Evolutionary conservation across 2,113 vertebrate genomes (phyloP).

Genomic region (Entosphenus tridentatus): DNA sequence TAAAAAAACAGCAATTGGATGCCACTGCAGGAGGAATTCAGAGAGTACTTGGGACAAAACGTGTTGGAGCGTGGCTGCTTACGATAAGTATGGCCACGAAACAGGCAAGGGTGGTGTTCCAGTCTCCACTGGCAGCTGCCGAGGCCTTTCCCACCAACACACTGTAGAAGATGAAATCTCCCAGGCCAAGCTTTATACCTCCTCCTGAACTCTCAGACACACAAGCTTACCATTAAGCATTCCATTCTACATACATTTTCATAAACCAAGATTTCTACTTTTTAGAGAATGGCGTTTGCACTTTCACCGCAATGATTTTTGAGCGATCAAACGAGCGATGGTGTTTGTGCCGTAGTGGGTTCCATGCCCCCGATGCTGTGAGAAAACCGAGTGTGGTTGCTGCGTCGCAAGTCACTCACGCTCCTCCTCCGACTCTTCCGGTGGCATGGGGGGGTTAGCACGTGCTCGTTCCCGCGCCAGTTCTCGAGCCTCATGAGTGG

Average conservation of each 20-base stretch:
- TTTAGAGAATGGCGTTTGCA: too few species aligned
- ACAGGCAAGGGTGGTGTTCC: conserved; percentile 86
- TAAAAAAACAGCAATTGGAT: too few species aligned
- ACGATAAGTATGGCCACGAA: conserved; percentile 94
- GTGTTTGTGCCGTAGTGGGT: too few species aligned
- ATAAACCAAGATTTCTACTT: too few species aligned
- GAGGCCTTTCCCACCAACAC: conserved; percentile 90
- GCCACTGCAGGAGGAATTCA: too few species aligned
- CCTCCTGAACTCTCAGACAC: conserved; percentile 22
- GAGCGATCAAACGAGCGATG: too few species aligned
- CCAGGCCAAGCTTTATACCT: conserved; percentile 82
- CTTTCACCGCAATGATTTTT: too few species aligned
- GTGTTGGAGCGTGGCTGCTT: conserved; percentile 18
- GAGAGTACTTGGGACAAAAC: too few species aligned
- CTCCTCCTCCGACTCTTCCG: conserved; percentile 60
- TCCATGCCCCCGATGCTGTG: too few species aligned
- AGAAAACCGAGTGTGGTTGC: neutral
- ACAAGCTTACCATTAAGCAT: conserved; percentile 5
- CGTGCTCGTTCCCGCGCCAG: conserved; percentile 10
- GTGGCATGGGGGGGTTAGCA: conserved; percentile 15
- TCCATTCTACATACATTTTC: too few species aligned
- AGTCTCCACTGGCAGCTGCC: conserved; percentile 69
- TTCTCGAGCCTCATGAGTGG: neutral
- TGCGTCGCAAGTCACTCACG: conserved; percentile 28
- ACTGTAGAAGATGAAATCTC: conserved; percentile 98